A percentile compares a stretch with the other conserved stretches of the same genome.
phyloP scores from a whole-genome alignment of 2,888 invertebrate species.

The Myathropa florea region DNA sequence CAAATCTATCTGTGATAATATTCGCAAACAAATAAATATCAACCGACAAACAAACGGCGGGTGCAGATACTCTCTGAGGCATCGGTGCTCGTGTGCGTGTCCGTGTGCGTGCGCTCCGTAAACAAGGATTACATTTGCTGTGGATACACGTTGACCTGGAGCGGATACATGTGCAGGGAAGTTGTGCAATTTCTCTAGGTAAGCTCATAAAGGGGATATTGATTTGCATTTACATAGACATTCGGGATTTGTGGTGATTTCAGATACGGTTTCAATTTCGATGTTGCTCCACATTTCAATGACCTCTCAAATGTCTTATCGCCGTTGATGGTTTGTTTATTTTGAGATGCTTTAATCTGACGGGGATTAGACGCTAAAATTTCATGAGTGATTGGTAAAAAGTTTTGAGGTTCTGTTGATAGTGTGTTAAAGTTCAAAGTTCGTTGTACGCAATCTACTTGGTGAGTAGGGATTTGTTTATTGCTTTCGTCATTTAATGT shows the following conservation, averaged over 20 bases:
- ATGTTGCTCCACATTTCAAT: neutral
- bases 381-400: neutral
- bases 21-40: conserved; percentile 5
- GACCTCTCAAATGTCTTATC: neutral
- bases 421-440: neutral
- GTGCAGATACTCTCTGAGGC: neutral
- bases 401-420: neutral
- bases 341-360: neutral
- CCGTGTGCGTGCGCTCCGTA: conserved; percentile 3
- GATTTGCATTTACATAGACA: neutral
- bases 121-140: conserved; percentile 28
- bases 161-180: conserved; percentile 33
- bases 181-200: conserved; percentile 30
- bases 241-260: neutral
- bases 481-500: neutral
- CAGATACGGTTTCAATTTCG: neutral
- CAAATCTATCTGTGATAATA: conserved; percentile 48
- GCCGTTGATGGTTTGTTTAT: neutral
- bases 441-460: neutral
- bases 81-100: neutral
- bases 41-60: too few species aligned
- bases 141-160: neutral
- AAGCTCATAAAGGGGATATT: neutral
- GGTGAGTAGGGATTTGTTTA: neutral
- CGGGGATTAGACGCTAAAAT: neutral